phyloP scores from a whole-genome alignment of 2,797 vertebrate genomes.

The Kryptopterus vitreolus region DNA sequence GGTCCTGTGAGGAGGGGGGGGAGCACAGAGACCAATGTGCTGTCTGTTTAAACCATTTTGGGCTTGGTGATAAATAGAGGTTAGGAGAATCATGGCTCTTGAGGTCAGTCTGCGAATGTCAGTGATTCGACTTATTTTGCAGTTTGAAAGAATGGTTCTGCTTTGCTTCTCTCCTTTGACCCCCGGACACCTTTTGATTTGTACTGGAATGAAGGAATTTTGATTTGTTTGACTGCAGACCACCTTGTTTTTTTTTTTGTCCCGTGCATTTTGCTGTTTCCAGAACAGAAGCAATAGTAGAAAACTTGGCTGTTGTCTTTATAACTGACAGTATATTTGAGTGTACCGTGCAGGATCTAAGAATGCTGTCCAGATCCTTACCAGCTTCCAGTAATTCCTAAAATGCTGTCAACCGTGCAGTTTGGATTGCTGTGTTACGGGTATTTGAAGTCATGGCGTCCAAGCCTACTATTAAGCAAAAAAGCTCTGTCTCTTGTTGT shows the following conservation, averaged over 20 bases:
- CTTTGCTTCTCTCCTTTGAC: neutral
- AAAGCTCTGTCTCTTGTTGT: slow-evolving; percentile 17
- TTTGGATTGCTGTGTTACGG: slow-evolving; percentile 28
- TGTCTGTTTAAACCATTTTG: slow-evolving; percentile 41
- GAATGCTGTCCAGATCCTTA: slow-evolving; percentile 35
- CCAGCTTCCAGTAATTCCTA: slow-evolving; percentile 40
- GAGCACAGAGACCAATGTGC: neutral
- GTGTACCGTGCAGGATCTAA: slow-evolving; percentile 19
- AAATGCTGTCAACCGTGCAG: slow-evolving; percentile 28
- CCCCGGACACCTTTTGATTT: slow-evolving; percentile 10
- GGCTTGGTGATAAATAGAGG: slow-evolving; percentile 31
- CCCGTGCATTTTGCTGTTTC: slow-evolving; percentile 1
- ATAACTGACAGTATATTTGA: slow-evolving; percentile 19
- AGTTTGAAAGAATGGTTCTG: neutral
- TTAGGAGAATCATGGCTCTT: slow-evolving; percentile 34
- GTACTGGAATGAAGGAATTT: neutral
- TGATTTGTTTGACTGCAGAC: neutral
- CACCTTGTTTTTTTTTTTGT: no score
- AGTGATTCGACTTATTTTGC: slow-evolving; percentile 39
- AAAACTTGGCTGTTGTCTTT: slow-evolving; percentile 1
- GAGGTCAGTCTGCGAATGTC: slow-evolving; percentile 44
- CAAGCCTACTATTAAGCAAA: slow-evolving; percentile 33
- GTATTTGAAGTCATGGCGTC: slow-evolving; percentile 30
- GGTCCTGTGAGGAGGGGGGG: slow-evolving; percentile 2
- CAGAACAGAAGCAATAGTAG: slow-evolving; percentile 20